Evolutionary conservation across 2,113 vertebrate species (phyloP).

Genomic region (Dinomys branickii): DNA sequence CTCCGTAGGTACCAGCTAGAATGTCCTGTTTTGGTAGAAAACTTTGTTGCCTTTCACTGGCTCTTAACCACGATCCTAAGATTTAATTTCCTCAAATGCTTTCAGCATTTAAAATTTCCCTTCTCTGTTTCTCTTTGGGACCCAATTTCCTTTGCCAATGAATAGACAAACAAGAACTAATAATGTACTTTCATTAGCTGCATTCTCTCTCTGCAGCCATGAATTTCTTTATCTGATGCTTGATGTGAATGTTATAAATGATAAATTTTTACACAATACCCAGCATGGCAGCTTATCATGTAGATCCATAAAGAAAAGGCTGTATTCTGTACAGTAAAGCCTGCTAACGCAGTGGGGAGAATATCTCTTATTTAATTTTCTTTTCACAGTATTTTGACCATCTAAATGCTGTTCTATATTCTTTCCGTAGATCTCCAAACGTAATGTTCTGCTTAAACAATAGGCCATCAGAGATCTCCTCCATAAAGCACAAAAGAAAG

Average conservation of each 20-base stretch:
- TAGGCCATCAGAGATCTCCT: conserved; percentile 14
- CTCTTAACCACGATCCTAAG: conserved; percentile 6
- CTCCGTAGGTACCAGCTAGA: neutral
- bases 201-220: conserved; percentile 33
- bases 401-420: neutral
- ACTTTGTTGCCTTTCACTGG: neutral
- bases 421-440: conserved; percentile 17
- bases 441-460: conserved; percentile 41
- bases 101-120: conserved; percentile 49
- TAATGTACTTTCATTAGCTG: conserved; percentile 70
- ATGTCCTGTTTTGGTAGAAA: neutral
- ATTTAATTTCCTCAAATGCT: conserved; percentile 71
- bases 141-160: conserved; percentile 58
- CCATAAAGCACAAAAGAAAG: neutral
- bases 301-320: conserved; percentile 41
- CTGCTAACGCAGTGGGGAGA: neutral
- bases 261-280: conserved; percentile 67
- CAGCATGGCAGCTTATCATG: conserved; percentile 29
- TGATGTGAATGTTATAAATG: conserved; percentile 61
- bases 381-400: conserved; percentile 16
- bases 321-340: conserved; percentile 6
- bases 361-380: conserved; percentile 55
- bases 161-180: conserved; percentile 66
- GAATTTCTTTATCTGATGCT: conserved; percentile 69
- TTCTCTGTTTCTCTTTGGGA: conserved; percentile 41